Evolutionary conservation across 2,888 invertebrate genomes (phyloP).

Genomic region (Petrolisthes cinctipes): DNA sequence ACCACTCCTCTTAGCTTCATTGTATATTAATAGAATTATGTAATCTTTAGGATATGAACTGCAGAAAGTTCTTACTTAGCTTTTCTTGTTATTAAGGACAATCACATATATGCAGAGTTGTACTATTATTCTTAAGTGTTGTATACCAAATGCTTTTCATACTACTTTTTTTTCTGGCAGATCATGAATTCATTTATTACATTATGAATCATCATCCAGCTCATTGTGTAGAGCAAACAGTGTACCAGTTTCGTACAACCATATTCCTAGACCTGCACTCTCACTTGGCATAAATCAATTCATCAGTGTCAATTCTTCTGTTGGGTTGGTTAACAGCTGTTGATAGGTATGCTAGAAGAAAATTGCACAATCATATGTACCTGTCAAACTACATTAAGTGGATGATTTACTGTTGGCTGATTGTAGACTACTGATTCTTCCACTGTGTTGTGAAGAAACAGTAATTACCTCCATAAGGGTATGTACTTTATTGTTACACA

Average conservation of each 20-base stretch:
- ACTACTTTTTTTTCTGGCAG: conserved; percentile 26
- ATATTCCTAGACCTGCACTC: conserved; percentile 10
- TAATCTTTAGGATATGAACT: conserved; percentile 12
- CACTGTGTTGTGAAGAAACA: no score
- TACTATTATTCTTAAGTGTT: conserved; percentile 39
- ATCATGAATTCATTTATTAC: conserved; percentile 34
- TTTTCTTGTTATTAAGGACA: conserved; percentile 54
- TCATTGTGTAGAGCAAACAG: conserved; percentile 20
- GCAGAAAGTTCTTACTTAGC: conserved; percentile 30
- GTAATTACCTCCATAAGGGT: no score
- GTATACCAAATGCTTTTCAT: conserved; percentile 37
- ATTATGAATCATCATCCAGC: conserved; percentile 27
- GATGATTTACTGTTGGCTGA: no score
- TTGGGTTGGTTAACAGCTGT: no score
- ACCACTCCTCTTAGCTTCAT: conserved; percentile 45
- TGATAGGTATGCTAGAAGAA: no score
- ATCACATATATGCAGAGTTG: conserved; percentile 44
- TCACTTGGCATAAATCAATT: conserved; percentile 1
- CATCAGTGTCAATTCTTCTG: no score
- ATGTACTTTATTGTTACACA: no score
- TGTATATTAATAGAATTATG: conserved; percentile 28
- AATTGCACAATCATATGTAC: no score
- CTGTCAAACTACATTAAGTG: no score
- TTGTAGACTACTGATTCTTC: no score
- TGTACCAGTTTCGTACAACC: conserved; percentile 9